These are phyloP conservation scores for Dicyrtomina minuta DNA, from an alignment of 2,888 invertebrate genomes.

Conservation along the genomic window DNA sequence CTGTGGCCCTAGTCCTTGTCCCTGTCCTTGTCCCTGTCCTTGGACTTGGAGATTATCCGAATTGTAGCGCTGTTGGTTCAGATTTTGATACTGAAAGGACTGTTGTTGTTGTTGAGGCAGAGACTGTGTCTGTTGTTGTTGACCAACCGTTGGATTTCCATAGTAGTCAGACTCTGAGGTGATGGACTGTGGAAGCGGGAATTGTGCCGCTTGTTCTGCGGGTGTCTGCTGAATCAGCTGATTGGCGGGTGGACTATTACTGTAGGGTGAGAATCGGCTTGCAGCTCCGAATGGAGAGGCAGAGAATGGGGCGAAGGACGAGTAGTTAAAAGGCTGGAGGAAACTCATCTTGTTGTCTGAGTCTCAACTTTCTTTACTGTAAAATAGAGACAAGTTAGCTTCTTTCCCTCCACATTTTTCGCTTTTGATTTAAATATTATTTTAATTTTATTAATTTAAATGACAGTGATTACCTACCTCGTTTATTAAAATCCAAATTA, in stretches of 20 bases:
- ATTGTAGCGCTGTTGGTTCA: constrained; percentile 22
- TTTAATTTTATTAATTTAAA: background rate
- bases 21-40: constrained; percentile 15
- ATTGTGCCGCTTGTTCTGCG: constrained; percentile 20
- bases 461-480: background rate
- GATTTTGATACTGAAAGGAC: constrained; percentile 12
- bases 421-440: background rate
- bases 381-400: background rate
- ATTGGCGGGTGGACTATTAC: constrained; percentile 15
- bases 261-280: background rate
- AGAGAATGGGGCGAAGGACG: constrained; percentile 40
- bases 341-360: constrained; percentile 51
- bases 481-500: background rate
- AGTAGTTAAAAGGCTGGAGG: constrained; percentile 50
- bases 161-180: constrained; percentile 28
- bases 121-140: constrained; percentile 16
- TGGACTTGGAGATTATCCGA: constrained; percentile 15
- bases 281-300: constrained; percentile 24
- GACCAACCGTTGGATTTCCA: constrained; percentile 31
- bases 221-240: constrained; percentile 9
- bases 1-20: background rate
- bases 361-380: too few species aligned
- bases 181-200: constrained; percentile 16
- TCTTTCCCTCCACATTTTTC: background rate
- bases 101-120: constrained; percentile 1